Percentiles rank a stretch among this genome's conserved stretches.
Conservation (phyloP, 2,113 vertebrate species). For the Apeltes quadracus region DNA sequence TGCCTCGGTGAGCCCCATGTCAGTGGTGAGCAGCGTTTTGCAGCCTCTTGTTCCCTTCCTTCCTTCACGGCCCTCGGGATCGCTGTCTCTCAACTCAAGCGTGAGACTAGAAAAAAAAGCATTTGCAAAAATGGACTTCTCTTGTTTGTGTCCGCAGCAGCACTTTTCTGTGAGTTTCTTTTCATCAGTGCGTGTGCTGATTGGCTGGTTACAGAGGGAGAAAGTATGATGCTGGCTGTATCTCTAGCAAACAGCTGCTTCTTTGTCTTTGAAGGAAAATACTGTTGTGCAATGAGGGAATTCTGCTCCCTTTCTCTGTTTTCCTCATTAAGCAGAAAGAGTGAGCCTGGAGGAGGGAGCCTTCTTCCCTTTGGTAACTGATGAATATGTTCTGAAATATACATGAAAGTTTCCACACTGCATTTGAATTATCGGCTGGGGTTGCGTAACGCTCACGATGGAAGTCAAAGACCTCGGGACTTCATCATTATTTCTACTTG, state of each 20-base stretch:
- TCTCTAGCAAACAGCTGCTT: slow-evolving; percentile 30
- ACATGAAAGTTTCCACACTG: slow-evolving; percentile 65
- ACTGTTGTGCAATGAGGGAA: slow-evolving; percentile 15
- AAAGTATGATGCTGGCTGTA: slow-evolving; percentile 10
- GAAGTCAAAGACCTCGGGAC: slow-evolving; percentile 43
- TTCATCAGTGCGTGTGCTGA: slow-evolving; percentile 15
- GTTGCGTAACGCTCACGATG: slow-evolving; percentile 51
- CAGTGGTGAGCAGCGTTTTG: slow-evolving; percentile 20
- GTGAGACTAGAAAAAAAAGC: slow-evolving; percentile 4
- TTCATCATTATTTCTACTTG: slow-evolving; percentile 42
- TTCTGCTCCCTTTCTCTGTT: slow-evolving; percentile 13
- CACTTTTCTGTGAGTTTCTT: not conserved
- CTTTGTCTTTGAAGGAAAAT: slow-evolving; percentile 33
- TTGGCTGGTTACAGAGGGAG: slow-evolving; percentile 15
- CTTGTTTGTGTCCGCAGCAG: slow-evolving; percentile 16
- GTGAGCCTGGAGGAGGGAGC: slow-evolving; percentile 12
- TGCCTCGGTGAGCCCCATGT: no score
- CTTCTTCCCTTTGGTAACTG: slow-evolving; percentile 50
- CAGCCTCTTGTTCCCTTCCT: slow-evolving; percentile 22
- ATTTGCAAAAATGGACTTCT: slow-evolving; percentile 29
- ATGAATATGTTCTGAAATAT: slow-evolving; percentile 67
- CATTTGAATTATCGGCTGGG: slow-evolving; percentile 51
- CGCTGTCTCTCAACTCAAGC: slow-evolving; percentile 25
- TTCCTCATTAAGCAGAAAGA: slow-evolving; percentile 56
- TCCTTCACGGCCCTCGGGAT: slow-evolving; percentile 36